Conservation (phyloP, 2,888 invertebrate species). For the Tetrapedia diversipes region DNA sequence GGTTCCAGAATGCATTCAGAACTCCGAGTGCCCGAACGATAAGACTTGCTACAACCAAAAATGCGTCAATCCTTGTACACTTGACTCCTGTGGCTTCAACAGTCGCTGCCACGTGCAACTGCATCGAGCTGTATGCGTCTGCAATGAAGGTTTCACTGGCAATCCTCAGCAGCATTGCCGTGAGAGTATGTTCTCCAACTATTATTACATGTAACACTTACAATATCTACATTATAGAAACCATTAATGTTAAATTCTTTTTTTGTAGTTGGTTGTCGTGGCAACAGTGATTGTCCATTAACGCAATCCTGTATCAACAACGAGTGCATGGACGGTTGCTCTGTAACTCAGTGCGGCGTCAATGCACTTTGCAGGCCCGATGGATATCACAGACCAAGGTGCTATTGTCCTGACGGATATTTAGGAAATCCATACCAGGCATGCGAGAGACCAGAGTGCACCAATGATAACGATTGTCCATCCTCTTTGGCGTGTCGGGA, state of each 20-base stretch:
- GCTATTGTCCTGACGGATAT: slow-evolving; percentile 90
- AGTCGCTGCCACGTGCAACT: slow-evolving; percentile 91
- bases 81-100: slow-evolving; percentile 89
- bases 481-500: slow-evolving; percentile 91
- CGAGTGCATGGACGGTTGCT: slow-evolving; percentile 91
- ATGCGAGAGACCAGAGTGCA: slow-evolving; percentile 92
- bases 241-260: not conserved
- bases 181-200: slow-evolving; percentile 85
- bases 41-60: slow-evolving; percentile 91
- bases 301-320: slow-evolving; percentile 92
- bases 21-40: slow-evolving; percentile 91
- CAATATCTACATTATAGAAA: not conserved
- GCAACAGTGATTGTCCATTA: slow-evolving; percentile 92
- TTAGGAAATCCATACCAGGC: slow-evolving; percentile 91
- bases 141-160: slow-evolving; percentile 92
- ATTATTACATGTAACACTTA: not conserved
- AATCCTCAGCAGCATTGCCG: slow-evolving; percentile 91
- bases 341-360: slow-evolving; percentile 90
- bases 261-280: slow-evolving; percentile 90
- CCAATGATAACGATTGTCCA: slow-evolving; percentile 90
- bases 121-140: slow-evolving; percentile 92
- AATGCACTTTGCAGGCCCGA: slow-evolving; percentile 91
- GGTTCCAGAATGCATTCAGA: slow-evolving; percentile 88
- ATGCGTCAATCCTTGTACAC: slow-evolving; percentile 90
- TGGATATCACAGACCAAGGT: slow-evolving; percentile 90